These are phyloP conservation scores for Galerucella calmariensis DNA, from an alignment of 2,888 invertebrate genomes.

Conservation along the genomic window DNA sequence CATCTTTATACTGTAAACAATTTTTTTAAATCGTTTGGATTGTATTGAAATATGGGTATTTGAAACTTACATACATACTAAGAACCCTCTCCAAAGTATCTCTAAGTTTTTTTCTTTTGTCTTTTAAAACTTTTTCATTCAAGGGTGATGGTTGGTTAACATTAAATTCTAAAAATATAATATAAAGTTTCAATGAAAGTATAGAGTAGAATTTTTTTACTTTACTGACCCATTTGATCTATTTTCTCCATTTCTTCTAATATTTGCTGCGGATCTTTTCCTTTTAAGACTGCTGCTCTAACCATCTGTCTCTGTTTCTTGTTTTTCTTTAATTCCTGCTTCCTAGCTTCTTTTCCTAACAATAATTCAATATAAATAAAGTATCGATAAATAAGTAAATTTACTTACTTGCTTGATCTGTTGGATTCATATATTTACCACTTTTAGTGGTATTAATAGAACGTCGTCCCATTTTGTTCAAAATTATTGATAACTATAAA, in stretches of 20 bases:
- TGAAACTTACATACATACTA: constrained; percentile 90
- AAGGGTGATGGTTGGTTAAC: constrained; percentile 93
- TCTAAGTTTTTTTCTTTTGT: constrained; percentile 93
- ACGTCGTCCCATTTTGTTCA: constrained; percentile 87
- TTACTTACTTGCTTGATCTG: constrained; percentile 95
- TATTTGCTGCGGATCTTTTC: constrained; percentile 96
- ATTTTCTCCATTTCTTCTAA: constrained; percentile 97
- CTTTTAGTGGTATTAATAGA: constrained; percentile 99
- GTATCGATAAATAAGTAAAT: not conserved
- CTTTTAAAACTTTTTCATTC: constrained; percentile 96
- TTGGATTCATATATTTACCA: constrained; percentile 99
- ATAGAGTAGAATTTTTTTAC: not conserved
- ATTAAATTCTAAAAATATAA: constrained; percentile 81
- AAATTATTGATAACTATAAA: not conserved
- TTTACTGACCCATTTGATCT: constrained; percentile 91
- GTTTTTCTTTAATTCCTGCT: constrained; percentile 97
- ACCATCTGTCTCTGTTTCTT: constrained; percentile 97
- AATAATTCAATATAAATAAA: constrained; percentile 8
- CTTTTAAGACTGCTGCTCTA: constrained; percentile 94
- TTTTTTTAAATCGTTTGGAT: not conserved
- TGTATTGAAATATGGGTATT: not conserved
- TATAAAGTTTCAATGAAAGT: not conserved
- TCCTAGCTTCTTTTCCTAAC: constrained; percentile 94
- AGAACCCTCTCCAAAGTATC: constrained; percentile 95
- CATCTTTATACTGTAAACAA: constrained; percentile 86